Base-by-base conservation (phyloP, 1,140 invertebrate species). In the Ctenoplectra terminalis region DNA sequence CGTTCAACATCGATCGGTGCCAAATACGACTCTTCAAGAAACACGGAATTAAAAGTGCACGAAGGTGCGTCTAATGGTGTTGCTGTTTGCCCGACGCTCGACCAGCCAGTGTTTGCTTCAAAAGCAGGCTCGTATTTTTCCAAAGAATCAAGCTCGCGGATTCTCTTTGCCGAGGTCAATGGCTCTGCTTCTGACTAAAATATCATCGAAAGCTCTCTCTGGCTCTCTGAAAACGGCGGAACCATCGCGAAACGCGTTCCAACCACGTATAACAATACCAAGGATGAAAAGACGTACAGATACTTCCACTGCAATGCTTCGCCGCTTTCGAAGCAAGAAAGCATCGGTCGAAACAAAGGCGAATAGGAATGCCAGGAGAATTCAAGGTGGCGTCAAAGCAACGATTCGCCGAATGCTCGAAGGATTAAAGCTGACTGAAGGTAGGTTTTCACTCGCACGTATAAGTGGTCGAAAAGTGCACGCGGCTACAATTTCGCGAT, bases 401-500 rank as follows among this genome's bases (percentile, higher is more conserved):
- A 37, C 34, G 61, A 40, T 40, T 40, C 61, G 11, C 5, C 17
- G 4, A 7, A 23, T 23, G 7, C 50, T 43, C n/a, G 34, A 64
- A 17, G 23, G 15, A 29, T n/a, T 73, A 60, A 60, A 8, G 15
- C 58, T 20, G 11, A 40, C 34, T 15, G 17, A 77, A 43, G 8
- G 13, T 6, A 52, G 23, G 43, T 52, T 50, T 31, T 46, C 50
- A 3, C 4, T 2, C 6, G 17, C 17, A 7, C 15, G 20, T n/a
- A 26, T 20, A 67, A 76, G 8, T 17, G 5, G 31, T 56, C 11
- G n/a, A 72, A 79, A 79, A 63, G 46, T 73, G 43, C 13, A 29
- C 20, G 48, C 26, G 37, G 5, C 52, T 54, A 46, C 40, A 56
- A 71, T 87, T 52, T 56, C 52, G 58, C 72, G 85, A 84, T 74